Evolutionary conservation across 2,113 vertebrate genomes (phyloP).

Genomic region (Athene cunicularia): DNA sequence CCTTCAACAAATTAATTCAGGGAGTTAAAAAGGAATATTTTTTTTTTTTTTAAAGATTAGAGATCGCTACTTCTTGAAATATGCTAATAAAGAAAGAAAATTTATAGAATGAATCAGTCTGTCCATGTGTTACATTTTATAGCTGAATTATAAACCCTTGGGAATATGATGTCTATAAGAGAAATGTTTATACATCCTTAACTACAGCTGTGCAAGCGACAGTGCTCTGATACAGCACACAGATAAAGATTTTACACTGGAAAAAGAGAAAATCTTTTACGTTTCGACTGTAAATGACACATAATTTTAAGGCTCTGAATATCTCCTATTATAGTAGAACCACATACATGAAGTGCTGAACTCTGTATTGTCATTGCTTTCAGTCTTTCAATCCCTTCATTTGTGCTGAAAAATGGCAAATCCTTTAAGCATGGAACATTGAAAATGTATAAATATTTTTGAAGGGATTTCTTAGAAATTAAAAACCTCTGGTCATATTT

Average conservation of each 20-base stretch:
- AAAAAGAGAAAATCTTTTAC: not conserved
- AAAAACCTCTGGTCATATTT: not conserved
- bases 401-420: slow-evolving; percentile 36
- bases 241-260: slow-evolving; percentile 4
- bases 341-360: not conserved
- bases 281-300: not conserved
- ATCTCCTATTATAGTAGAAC: not conserved
- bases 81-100: not conserved
- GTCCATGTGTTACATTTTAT: not conserved
- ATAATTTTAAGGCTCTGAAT: not conserved
- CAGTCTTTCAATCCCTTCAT: not conserved
- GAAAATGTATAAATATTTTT: slow-evolving; percentile 38
- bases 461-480: slow-evolving; percentile 11
- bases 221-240: not conserved
- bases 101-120: not conserved
- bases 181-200: slow-evolving; percentile 31
- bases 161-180: not conserved
- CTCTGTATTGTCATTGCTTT: not conserved
- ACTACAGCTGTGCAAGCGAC: not conserved
- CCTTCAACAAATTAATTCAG: not conserved
- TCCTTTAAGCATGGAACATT: not conserved
- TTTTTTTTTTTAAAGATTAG: not conserved
- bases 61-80: not conserved
- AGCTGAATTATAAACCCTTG: not conserved
- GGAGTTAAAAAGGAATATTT: not conserved